These are phyloP conservation scores for Heliothis subflexa DNA, from an alignment of 1,140 invertebrate genomes.

Conservation along the genomic window DNA sequence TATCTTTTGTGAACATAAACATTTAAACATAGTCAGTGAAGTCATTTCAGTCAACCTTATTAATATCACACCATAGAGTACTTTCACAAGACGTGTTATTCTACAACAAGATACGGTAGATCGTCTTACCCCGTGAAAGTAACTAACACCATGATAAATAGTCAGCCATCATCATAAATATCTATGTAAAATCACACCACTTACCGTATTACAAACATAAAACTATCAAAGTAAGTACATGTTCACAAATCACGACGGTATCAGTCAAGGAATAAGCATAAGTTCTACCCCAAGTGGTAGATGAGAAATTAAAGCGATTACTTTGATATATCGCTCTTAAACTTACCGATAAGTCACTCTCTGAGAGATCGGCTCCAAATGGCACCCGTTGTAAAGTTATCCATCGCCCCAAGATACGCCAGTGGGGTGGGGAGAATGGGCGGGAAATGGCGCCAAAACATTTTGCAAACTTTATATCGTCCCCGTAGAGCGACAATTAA, in stretches of 20 bases:
- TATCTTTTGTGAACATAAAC: no score
- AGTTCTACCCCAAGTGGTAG: slow-evolving; percentile 75
- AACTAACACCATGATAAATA: background rate
- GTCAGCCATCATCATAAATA: background rate
- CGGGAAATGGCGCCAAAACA: slow-evolving; percentile 43
- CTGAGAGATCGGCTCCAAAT: slow-evolving; percentile 77
- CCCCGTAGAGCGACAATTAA: no score
- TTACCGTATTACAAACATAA: slow-evolving; percentile 17
- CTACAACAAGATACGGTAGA: background rate
- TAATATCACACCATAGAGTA: no score
- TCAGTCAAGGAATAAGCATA: slow-evolving; percentile 76
- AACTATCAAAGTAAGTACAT: slow-evolving; percentile 45
- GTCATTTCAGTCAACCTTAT: no score
- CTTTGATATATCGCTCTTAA: slow-evolving; percentile 83
- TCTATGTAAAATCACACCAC: slow-evolving; percentile 1
- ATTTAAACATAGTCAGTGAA: no score
- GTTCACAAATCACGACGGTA: slow-evolving; percentile 68
- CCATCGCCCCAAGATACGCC: slow-evolving; percentile 65
- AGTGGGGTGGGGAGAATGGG: slow-evolving; percentile 26
- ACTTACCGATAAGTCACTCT: slow-evolving; percentile 83
- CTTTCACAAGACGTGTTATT: no score
- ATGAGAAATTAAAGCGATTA: slow-evolving; percentile 85
- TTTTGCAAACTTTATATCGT: slow-evolving; percentile 49
- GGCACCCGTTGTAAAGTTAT: slow-evolving; percentile 80
- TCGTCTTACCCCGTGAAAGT: background rate